Percentiles rank a stretch among this genome's conserved stretches.
These are phyloP conservation scores for Ostrea edulis DNA, from an alignment of 1,140 invertebrate genomes.

Conservation along the genomic window DNA sequence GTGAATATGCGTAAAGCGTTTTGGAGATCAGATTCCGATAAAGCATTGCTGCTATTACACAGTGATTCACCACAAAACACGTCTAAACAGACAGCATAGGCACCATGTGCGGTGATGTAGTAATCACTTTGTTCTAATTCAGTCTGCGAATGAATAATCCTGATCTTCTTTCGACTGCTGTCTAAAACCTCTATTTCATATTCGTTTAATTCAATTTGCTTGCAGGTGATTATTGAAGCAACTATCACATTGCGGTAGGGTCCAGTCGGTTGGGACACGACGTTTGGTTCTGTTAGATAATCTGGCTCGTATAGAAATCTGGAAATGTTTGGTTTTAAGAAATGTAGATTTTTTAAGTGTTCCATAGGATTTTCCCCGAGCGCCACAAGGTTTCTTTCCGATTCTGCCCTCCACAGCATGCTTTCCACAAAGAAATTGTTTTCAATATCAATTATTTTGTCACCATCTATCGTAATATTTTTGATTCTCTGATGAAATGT, in stretches of 20 bases:
- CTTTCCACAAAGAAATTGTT: conserved; percentile 11
- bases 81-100: neutral
- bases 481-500: neutral
- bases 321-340: neutral
- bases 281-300: neutral
- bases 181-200: neutral
- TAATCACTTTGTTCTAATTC: neutral
- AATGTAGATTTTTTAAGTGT: neutral
- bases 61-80: neutral
- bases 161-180: neutral
- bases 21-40: neutral
- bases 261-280: neutral
- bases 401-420: neutral
- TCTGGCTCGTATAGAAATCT: neutral
- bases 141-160: neutral
- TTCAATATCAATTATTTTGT: neutral
- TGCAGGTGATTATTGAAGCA: neutral
- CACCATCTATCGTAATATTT: neutral
- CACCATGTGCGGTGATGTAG: neutral
- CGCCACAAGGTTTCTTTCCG: neutral
- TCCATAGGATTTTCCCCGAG: neutral
- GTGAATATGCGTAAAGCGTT: neutral
- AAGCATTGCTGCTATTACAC: neutral
- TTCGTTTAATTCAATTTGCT: conserved; percentile 7
- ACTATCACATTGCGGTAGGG: neutral